Evolutionary conservation across 1,140 invertebrate genomes (phyloP).

Genomic region (Platyscapa corneri): DNA sequence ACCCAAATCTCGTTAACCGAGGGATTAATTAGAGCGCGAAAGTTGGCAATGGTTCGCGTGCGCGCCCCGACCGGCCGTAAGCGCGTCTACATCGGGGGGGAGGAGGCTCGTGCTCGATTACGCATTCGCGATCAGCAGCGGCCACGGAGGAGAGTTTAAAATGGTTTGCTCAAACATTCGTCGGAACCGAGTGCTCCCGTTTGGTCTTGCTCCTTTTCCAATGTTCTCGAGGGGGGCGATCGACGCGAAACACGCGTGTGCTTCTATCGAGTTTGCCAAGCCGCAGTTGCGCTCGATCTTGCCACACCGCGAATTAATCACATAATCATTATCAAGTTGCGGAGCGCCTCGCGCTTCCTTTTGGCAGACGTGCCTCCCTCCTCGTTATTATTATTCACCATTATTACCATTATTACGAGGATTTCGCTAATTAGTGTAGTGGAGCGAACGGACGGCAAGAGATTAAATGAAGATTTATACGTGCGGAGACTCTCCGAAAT

Average conservation of each 20-base stretch:
- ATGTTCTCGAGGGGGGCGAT: not conserved
- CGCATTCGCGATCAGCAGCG: not conserved
- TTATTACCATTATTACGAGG: slow-evolving; percentile 15
- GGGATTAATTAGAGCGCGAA: slow-evolving; percentile 33
- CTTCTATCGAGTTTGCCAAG: not conserved
- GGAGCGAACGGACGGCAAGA: not conserved
- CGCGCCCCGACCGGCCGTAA: not conserved
- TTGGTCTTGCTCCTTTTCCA: no score
- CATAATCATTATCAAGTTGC: slow-evolving; percentile 26
- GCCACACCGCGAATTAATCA: not conserved
- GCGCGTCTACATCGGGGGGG: no score
- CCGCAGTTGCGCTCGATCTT: not conserved
- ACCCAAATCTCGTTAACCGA: slow-evolving; percentile 54
- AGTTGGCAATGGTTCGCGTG: slow-evolving; percentile 2
- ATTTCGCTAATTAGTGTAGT: not conserved
- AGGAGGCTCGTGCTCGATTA: not conserved
- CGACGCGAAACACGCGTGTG: not conserved
- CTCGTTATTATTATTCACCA: not conserved
- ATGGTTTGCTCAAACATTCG: not conserved
- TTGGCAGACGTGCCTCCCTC: no score
- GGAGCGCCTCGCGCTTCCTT: not conserved
- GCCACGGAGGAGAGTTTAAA: not conserved
- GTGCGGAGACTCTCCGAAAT: not conserved
- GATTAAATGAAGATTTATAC: slow-evolving; percentile 25
- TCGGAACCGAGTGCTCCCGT: not conserved